Evolutionary conservation across 1,140 invertebrate genomes (phyloP), one percentile per base, ranked within the genome.

Genomic region (Metopolophium dirhodum): DNA sequence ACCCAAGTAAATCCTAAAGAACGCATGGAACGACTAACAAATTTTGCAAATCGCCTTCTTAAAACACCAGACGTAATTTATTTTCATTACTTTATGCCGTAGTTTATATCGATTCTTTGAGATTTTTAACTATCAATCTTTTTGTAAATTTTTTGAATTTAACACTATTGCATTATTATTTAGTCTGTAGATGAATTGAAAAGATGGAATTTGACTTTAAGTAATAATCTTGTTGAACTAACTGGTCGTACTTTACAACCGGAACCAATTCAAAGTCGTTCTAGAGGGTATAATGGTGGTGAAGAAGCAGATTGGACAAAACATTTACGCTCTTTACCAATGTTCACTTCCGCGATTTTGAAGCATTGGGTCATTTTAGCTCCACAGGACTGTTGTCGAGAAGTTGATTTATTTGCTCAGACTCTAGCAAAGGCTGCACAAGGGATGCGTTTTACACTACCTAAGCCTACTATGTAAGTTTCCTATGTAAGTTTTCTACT

Each of bases 141-240:
- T 26, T 30, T 30, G 26, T 8, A 26, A 61, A 30, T 2, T 8
- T n/a, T 26, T 49, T 88, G 7, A 51, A n/a, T 18, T 88, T 51
- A 8, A 22, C 23, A 22, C 35, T 47, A 18, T 14, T 68, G 30
- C 7, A 82, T 22, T 47, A 18, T 88, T 49, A 96, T 96, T 94
- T 95, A 94, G 94, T 89, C 87, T 45, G 37, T 61, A 26, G 23
- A 0, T 20, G 91, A 94, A 82, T 93, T 94, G 9, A 93, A 68
- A 14, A 22, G 30, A 7, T 99, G 99, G 99, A 98, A 98, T 7
- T 95, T 99, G 3, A 95, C 95, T 41, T 94, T 99, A 7, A 96
- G 96, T 0, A 94, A 95, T 2, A 96, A 96, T 9, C 96, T 97
- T 0, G 94, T 97, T 1, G 95, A 96, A 94, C 95, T 97, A 4